Percentiles rank a stretch among this genome's conserved stretches.
Evolutionary conservation across 2,113 vertebrate genomes (phyloP).

Genomic region (Mustela lutreola): DNA sequence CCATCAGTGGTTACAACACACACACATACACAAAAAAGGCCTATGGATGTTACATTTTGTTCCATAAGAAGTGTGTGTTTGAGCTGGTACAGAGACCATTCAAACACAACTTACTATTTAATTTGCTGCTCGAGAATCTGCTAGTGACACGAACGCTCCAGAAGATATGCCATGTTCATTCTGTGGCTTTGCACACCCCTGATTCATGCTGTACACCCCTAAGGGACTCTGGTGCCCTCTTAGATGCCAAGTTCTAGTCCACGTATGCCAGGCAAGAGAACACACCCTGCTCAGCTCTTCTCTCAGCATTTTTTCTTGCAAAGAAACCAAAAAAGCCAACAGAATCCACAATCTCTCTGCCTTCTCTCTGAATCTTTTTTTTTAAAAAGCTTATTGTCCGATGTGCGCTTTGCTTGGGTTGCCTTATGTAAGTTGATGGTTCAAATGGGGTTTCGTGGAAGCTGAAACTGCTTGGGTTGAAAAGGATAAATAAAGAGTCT

Average conservation of each 20-base stretch:
- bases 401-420: background rate
- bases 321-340: background rate
- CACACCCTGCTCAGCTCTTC: accelerated
- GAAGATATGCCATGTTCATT: background rate
- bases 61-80: background rate
- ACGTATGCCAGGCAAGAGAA: background rate
- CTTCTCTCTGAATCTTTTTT: background rate
- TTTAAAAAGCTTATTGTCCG: background rate
- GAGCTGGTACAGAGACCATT: background rate
- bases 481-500: background rate
- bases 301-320: background rate
- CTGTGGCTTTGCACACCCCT: background rate
- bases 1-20: background rate
- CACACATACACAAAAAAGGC: background rate
- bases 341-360: background rate
- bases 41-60: background rate
- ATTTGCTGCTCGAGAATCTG: background rate
- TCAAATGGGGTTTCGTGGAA: background rate
- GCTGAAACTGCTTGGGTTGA: background rate
- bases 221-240: background rate
- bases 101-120: background rate
- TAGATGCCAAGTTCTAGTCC: background rate
- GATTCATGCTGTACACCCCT: background rate
- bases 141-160: background rate
- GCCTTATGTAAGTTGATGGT: background rate